Percentiles rank a stretch among this genome's conserved stretches.
phyloP scores from a whole-genome alignment of 1,140 invertebrate genomes.

The Helicoverpa zea region DNA sequence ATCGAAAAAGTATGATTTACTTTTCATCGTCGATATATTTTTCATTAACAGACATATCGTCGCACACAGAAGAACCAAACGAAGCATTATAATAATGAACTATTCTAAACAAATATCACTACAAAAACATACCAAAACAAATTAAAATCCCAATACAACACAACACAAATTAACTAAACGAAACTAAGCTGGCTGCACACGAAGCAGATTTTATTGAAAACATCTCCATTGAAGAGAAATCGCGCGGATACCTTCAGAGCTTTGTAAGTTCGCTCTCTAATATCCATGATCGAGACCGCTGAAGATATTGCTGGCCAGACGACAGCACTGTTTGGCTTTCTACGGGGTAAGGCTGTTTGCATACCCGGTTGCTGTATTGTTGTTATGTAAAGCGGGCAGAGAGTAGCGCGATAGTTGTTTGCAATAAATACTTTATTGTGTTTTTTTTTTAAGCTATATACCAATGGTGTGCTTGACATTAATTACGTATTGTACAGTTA shows the following conservation, averaged over 20 bases:
- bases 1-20: neutral
- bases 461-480: no score
- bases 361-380: neutral
- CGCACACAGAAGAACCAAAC: no score
- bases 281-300: conserved; percentile 47
- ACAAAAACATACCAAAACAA: neutral
- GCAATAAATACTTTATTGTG: no score
- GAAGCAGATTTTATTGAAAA: conserved; percentile 41
- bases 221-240: conserved; percentile 38
- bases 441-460: no score
- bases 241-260: conserved; percentile 41
- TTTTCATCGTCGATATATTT: no score
- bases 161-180: conserved; percentile 20
- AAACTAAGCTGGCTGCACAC: conserved; percentile 2
- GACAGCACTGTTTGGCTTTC: conserved; percentile 47
- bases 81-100: no score
- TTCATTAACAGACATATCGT: no score
- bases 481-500: no score
- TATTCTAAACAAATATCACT: neutral
- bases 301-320: conserved; percentile 46
- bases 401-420: neutral
- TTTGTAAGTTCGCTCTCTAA: conserved; percentile 47
- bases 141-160: conserved; percentile 9
- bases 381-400: neutral
- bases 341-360: conserved; percentile 27